Evolutionary conservation across 2,113 vertebrate species (phyloP), one percentile per base, ranked within the genome.

Genomic region (Oplegnathus fasciatus): DNA sequence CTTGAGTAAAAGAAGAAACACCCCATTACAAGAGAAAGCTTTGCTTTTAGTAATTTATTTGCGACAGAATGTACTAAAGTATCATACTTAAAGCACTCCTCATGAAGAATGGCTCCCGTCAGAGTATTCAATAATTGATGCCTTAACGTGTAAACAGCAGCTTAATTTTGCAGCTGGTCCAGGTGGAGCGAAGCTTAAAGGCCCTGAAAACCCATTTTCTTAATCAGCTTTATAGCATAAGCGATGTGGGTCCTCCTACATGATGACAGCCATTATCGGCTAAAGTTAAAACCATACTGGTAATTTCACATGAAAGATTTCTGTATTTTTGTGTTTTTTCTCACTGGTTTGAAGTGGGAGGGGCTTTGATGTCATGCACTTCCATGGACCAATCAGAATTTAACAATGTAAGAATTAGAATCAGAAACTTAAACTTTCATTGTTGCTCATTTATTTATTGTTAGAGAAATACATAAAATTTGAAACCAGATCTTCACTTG

Each of bases 151-250:
- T 85, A 84, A 84, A 87, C 50, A 65, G n/a, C 46, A 71, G 62
- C 66, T 70, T 68, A 32, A 26, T 83, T 75, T 62, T 79, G 73
- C 40, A 62, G 68, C 57, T 32, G 2, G 58, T 70, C 71, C 72
- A 85, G 86, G 65, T 80, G 87, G 80, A 90, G 75, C 37, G 30
- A 20, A 76, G 57, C 72, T 58, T 82, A 84, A 82, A 82, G 52
- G 57, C 14, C 13, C 15, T 42, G 5, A 52, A 75, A 90, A 62
- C 24, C 18, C 46, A 64, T 78, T 73, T 82, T 62, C 37, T 73
- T 78, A 74, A 86, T 74, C 52, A 70, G 58, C 54, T 89, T 83
- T 66, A 76, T 20, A 61, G 20, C 17, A 44, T 40, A 54, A 34
- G 44, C 14, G n/a, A 85, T 11, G 8, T 9, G 20, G 22, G 34